These are phyloP conservation scores for Agriopis leucophaearia DNA, from an alignment of 2,888 invertebrate genomes.

Conservation along the genomic window DNA sequence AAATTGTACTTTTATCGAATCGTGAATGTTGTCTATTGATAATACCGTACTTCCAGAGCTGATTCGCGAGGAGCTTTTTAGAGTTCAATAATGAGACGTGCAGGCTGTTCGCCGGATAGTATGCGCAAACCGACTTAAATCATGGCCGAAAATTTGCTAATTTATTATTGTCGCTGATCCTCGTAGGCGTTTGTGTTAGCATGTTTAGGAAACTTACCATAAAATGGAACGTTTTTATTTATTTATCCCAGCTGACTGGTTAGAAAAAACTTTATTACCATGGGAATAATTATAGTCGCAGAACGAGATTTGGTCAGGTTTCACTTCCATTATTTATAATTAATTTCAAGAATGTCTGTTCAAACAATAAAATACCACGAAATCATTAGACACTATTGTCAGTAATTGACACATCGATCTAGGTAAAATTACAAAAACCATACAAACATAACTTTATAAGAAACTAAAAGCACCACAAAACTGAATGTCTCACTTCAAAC, in stretches of 20 bases:
- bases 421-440: constrained; percentile 45
- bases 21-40: too few relatives aligned
- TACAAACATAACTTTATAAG: constrained; percentile 34
- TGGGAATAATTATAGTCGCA: background rate
- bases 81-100: background rate
- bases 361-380: constrained; percentile 23
- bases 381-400: constrained; percentile 30
- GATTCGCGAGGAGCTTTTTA: too few relatives aligned
- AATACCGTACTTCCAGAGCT: too few relatives aligned
- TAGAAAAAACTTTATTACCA: background rate
- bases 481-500: constrained; percentile 46
- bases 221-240: too few relatives aligned
- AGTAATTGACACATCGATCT: constrained; percentile 47
- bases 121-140: background rate
- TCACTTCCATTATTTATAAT: background rate
- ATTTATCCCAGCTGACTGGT: too few relatives aligned
- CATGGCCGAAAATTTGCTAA: too few relatives aligned
- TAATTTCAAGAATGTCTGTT: constrained; percentile 4
- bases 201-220: too few relatives aligned
- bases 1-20: too few relatives aligned
- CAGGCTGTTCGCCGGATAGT: background rate
- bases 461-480: constrained; percentile 58
- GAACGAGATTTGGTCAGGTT: constrained; percentile 12
- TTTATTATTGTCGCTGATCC: too few relatives aligned
- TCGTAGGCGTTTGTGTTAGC: too few relatives aligned